Conservation (phyloP, 2,797 vertebrate species). For the Gallinago nigripennis region DNA sequence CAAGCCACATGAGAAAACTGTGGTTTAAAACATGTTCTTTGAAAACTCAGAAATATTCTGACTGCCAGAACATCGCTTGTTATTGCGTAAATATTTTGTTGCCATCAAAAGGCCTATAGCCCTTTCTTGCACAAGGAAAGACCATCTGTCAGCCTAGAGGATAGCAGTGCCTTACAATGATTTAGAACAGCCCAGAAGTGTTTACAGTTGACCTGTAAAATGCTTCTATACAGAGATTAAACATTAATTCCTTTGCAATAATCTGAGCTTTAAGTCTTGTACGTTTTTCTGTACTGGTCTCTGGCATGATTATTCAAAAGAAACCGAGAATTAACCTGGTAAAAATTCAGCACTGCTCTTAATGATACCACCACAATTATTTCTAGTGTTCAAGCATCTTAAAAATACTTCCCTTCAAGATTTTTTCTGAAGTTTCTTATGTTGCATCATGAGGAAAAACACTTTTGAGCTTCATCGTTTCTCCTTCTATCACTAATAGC, state of each 20-base stretch:
- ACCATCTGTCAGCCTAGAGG: background rate
- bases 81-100: background rate
- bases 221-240: background rate
- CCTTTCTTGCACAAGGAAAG: background rate
- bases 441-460: background rate
- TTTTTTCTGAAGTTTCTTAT: background rate
- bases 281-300: background rate
- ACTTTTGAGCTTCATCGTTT: background rate
- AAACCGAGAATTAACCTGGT: background rate
- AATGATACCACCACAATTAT: background rate
- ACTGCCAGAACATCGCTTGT: background rate
- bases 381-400: background rate
- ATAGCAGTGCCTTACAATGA: background rate
- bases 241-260: background rate
- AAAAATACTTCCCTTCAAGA: background rate
- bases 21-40: background rate
- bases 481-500: background rate
- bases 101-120: background rate
- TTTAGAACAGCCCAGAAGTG: background rate
- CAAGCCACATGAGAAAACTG: background rate
- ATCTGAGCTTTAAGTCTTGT: background rate
- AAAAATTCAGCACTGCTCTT: background rate
- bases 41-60: background rate
- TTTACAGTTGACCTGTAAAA: background rate
- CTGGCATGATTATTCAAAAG: background rate